Evolutionary conservation across 2,797 vertebrate genomes (phyloP).

Genomic region (Paguma larvata): DNA sequence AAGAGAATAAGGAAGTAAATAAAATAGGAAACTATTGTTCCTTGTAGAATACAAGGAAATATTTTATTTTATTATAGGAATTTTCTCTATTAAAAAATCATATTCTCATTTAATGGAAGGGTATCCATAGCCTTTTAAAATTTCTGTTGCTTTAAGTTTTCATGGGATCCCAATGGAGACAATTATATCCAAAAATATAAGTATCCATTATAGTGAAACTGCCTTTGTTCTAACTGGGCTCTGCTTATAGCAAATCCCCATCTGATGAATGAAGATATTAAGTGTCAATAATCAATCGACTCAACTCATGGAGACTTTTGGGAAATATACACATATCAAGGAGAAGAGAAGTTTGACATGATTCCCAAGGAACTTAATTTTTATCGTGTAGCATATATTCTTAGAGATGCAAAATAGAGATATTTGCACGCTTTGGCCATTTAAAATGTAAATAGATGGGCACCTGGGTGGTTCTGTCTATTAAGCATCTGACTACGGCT

Average conservation of each 20-base stretch:
- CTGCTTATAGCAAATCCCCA: conserved; percentile 86
- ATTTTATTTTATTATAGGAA: conserved; percentile 17
- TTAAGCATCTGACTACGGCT: no score
- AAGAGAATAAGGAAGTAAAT: neutral
- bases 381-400: conserved; percentile 6
- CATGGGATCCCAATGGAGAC: conserved; percentile 88
- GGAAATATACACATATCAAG: neutral
- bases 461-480: no score
- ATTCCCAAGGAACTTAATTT: neutral
- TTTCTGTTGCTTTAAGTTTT: conserved; percentile 83
- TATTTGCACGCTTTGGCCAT: neutral
- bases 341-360: conserved; percentile 9
- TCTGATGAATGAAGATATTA: conserved; percentile 83
- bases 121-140: conserved; percentile 69
- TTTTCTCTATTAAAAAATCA: conserved; percentile 53
- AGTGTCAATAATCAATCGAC: conserved; percentile 91
- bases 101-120: conserved; percentile 34
- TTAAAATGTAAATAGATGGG: conserved; percentile 31
- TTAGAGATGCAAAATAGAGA: conserved; percentile 55
- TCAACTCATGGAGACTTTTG: conserved; percentile 68
- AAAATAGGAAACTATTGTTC: neutral
- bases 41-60: neutral
- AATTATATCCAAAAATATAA: conserved; percentile 94
- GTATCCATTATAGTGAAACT: conserved; percentile 91
- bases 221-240: conserved; percentile 89